Percentiles rank a stretch among this genome's conserved stretches.
Evolutionary conservation across 2,797 vertebrate genomes (phyloP).

Genomic region (Diplodus puntazzo): DNA sequence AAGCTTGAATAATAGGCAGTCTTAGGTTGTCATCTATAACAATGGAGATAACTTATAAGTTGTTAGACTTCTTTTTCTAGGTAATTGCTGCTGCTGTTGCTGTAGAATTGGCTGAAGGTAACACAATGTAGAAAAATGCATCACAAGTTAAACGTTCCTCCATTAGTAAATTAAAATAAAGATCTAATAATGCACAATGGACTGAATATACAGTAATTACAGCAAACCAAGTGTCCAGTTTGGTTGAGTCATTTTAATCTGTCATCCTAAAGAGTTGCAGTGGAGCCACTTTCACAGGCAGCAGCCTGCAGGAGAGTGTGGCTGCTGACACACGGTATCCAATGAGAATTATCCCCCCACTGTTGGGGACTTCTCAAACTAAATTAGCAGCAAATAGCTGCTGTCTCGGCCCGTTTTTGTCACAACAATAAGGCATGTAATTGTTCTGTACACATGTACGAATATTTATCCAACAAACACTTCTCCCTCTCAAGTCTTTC

Average conservation of each 20-base stretch:
- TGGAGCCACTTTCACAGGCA: not conserved
- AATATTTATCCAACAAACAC: constrained; percentile 63
- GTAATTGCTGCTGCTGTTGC: constrained; percentile 16
- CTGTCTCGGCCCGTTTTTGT: constrained; percentile 57
- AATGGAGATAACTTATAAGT: constrained; percentile 20
- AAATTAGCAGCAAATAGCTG: constrained; percentile 64
- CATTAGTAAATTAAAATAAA: constrained; percentile 18
- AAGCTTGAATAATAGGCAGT: constrained; percentile 43
- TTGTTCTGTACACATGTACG: constrained; percentile 64
- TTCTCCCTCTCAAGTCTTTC: constrained; percentile 57
- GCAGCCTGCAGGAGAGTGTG: constrained; percentile 9
- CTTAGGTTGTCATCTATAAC: constrained; percentile 25
- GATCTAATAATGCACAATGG: constrained; percentile 12
- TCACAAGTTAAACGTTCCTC: too few relatives aligned
- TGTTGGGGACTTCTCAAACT: constrained; percentile 52
- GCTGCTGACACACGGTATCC: constrained; percentile 50
- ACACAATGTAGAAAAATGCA: not conserved
- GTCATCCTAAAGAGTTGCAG: constrained; percentile 4
- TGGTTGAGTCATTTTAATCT: not conserved
- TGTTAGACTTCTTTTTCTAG: not conserved
- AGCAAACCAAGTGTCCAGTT: not conserved
- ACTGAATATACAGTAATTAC: constrained; percentile 16
- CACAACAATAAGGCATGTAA: constrained; percentile 72
- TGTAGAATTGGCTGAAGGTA: not conserved
- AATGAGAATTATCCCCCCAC: constrained; percentile 32